A percentile compares a stretch with the other conserved stretches of the same genome.
phyloP scores from a whole-genome alignment of 1,140 invertebrate species.

The Ceratina japonica region DNA sequence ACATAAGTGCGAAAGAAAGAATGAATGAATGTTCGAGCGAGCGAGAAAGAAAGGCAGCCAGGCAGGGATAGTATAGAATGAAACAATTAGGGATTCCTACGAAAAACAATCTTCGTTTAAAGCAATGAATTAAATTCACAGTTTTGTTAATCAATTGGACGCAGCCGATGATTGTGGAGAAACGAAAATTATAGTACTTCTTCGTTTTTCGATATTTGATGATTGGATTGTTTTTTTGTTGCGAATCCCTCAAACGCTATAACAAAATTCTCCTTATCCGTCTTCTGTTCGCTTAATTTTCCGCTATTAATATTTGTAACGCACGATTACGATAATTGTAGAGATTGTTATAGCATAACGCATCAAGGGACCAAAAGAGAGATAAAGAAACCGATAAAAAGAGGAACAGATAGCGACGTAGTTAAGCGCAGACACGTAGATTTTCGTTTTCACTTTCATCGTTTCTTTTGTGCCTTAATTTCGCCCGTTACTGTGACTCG shows the following conservation, averaged over 20 bases:
- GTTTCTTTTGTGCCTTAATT: not conserved
- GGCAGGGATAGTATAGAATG: slow-evolving; percentile 6
- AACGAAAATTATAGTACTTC: too few relatives aligned
- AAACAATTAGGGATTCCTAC: not conserved
- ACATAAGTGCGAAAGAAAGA: not conserved
- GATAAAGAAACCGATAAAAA: not conserved
- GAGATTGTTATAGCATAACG: slow-evolving; percentile 10
- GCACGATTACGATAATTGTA: not conserved
- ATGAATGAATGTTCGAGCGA: slow-evolving; percentile 8
- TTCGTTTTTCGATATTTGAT: too few relatives aligned
- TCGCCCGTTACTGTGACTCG: not conserved
- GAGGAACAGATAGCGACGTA: not conserved
- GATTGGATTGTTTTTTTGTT: too few relatives aligned
- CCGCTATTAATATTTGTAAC: not conserved
- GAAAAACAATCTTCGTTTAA: too few relatives aligned
- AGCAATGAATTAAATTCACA: too few relatives aligned
- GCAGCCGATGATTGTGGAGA: too few relatives aligned
- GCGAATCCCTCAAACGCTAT: not conserved
- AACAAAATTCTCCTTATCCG: not conserved
- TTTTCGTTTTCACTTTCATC: slow-evolving; percentile 1
- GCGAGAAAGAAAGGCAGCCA: slow-evolving; percentile 4
- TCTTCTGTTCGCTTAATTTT: slow-evolving; percentile 6
- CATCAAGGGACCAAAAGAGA: slow-evolving; percentile 16
- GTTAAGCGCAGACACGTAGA: not conserved
- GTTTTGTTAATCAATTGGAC: too few relatives aligned